Base-by-base conservation (phyloP, 2,797 vertebrate genomes). In the Rachycentron canadum region DNA sequence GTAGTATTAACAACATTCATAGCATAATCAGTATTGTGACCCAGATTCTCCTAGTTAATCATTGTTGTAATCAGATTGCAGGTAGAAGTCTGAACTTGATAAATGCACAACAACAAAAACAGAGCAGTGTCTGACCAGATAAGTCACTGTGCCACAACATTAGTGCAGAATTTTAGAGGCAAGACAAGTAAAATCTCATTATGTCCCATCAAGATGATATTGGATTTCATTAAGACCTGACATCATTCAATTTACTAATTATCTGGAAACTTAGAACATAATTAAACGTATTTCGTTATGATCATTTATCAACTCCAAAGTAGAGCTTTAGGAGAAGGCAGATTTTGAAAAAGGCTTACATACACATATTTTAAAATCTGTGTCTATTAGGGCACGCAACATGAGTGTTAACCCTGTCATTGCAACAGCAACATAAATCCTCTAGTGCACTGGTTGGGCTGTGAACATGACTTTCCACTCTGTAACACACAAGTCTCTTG, bases 401-500 rank as follows among this genome's bases (percentile, higher is more conserved):
- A 75, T 68, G 55, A 80, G 55, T 28, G 34, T 50, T 52, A 67
- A 72, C 68, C 60, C 57, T 71, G 55, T 78, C 67, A 75, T 17
- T 69, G 53, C 56, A 64, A 65, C 66, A 36, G 67, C 4, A 28
- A 74, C 78, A 87, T 77, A 79, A 88, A 88, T 84, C 68, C 79
- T 81, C 72, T 4, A 1, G 73, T 56, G 84, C 61, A 43, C 36
- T 40, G 56, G 56, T 75, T 21, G 52, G 68, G 67, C 49, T 0
- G 23, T 52, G 81, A 86, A 89, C 88, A 90, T 32, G 77, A 69
- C 70, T 91, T 89, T 87, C 72, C 80, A 82, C 85, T 90, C 76
- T 76, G 67, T 82, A 66, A 49, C 64, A 76, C 81, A 84, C 73
- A 65, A 36, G 52, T 74, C 75, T 79, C 47, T 62, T 58, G 64